Percentiles rank a stretch among this genome's conserved stretches.
Conservation (phyloP, 2,888 invertebrate genomes). For the Ceratothoa steindachneri region DNA sequence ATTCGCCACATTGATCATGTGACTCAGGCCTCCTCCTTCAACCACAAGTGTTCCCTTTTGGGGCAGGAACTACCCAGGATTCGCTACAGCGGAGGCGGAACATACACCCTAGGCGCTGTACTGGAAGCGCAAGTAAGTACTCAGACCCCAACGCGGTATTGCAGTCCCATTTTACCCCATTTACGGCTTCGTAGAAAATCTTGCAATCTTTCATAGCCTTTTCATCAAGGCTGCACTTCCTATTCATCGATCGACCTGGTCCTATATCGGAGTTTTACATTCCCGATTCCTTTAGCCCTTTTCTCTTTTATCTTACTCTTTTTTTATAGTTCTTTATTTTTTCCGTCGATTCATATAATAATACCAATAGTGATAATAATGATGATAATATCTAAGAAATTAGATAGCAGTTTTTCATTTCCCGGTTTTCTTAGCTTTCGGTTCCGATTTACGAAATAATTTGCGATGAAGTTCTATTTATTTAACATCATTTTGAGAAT, state of each 20-base stretch:
- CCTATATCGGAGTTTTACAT: too few species aligned
- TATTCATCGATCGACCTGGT: too few species aligned
- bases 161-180: not conserved
- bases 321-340: not conserved
- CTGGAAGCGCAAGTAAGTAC: slow-evolving; percentile 60
- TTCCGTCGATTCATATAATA: slow-evolving; percentile 40
- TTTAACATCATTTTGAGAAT: too few species aligned
- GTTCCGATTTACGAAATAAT: too few species aligned
- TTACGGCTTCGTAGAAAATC: too few species aligned
- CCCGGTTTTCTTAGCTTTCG: too few species aligned
- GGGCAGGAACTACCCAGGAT: slow-evolving; percentile 62
- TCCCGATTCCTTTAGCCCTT: not conserved
- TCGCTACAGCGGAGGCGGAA: slow-evolving; percentile 64
- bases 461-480: too few species aligned
- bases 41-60: slow-evolving; percentile 64
- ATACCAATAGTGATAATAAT: not conserved
- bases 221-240: too few species aligned
- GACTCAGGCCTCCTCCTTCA: slow-evolving; percentile 55
- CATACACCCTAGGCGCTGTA: slow-evolving; percentile 67
- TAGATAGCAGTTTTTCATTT: not conserved
- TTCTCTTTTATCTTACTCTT: not conserved
- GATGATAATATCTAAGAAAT: not conserved
- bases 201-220: too few species aligned
- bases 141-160: not conserved
- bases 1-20: slow-evolving; percentile 62